Evolutionary conservation across 2,888 invertebrate genomes (phyloP), one percentile per base, ranked within the genome.

Genomic region (Craniophora ligustri): DNA sequence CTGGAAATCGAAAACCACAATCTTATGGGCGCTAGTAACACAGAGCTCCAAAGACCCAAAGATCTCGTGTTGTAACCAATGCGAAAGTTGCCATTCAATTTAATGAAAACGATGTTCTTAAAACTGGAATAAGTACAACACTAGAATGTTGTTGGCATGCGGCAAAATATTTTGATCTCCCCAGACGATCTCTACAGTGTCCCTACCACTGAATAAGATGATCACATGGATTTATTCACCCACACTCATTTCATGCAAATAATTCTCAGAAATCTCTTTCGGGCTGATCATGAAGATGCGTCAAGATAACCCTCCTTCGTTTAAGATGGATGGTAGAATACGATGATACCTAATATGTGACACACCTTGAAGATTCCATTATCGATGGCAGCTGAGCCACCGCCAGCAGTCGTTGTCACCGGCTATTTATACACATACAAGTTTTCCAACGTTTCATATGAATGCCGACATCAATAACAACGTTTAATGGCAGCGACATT

Each of bases 381-480:
- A 74, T 76, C 67, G 75, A 74, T 67, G 72, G 66, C 72, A 72
- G 75, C 71, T 75, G 73, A 78, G 71, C 61, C 55, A 67, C 51
- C 49, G 55, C 49, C 49, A 49, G 56, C 45, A 62, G 47, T 51
- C 63, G 50, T 67, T 70, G 70, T 79, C 76, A 79, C 50, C 56
- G 57, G 60, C 65, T 85, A 84, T 85, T 80, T 82, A 81, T 81
- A 82, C 54, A 69, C 64, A 64, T 59, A 76, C 78, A 73, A 73
- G 72, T 78, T 78, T 76, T 75, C 53, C 58, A 67, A 42, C 50
- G 19, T 56, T 56, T 51, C 57, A 72, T 67, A 71, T 65, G 61
- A 42, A 64, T 59, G 55, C 49, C 18, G 38, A 32, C 57, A 56
- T 72, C 58, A 63, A 71, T 75, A 66, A 72, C 61, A 63, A 49